Evolutionary conservation across 53 echinoderm and acorn worm genomes (phyloP).

Genomic region (Luidia sarsii): DNA sequence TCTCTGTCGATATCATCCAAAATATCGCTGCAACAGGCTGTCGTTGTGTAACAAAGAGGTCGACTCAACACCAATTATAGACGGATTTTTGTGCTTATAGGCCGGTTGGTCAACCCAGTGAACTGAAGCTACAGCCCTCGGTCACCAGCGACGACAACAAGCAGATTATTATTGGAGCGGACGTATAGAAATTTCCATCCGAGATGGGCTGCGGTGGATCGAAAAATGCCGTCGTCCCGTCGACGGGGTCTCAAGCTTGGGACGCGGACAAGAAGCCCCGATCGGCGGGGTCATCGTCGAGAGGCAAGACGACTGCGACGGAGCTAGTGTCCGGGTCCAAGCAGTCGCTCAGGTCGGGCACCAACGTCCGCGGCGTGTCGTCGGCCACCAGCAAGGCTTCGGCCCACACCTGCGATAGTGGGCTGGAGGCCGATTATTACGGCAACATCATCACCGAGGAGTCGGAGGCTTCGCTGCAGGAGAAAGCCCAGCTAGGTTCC

Average conservation of each 20-base stretch:
- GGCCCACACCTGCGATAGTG: conserved; percentile 79
- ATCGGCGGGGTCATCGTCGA: conserved; percentile 36
- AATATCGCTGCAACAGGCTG: too few relatives aligned
- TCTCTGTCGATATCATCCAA: too few relatives aligned
- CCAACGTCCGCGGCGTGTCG: conserved; percentile 67
- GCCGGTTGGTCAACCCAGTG: too few relatives aligned
- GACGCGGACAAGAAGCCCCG: conserved; percentile 16
- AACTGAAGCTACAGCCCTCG: too few relatives aligned
- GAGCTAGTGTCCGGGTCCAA: conserved; percentile 61
- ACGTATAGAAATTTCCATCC: too few relatives aligned
- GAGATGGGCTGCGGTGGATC: conserved; percentile 72
- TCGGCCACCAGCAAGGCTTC: conserved; percentile 93
- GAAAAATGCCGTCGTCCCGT: conserved; percentile 46
- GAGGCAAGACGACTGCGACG: conserved; percentile 44
- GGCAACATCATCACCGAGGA: conserved; percentile 82
- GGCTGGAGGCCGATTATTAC: conserved; percentile 78
- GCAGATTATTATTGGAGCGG: too few relatives aligned
- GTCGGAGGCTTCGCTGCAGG: conserved; percentile 44
- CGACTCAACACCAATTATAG: too few relatives aligned
- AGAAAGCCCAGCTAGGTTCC: conserved; percentile 42
- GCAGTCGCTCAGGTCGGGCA: conserved; percentile 48
- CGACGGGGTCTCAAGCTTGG: conserved; percentile 53
- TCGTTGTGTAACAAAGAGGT: too few relatives aligned
- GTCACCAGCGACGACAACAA: too few relatives aligned
- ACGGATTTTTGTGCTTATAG: too few relatives aligned